Evolutionary conservation across 2,113 vertebrate genomes (phyloP), one percentile per base, ranked within the genome.

Genomic region (Rhizomys pruinosus): DNA sequence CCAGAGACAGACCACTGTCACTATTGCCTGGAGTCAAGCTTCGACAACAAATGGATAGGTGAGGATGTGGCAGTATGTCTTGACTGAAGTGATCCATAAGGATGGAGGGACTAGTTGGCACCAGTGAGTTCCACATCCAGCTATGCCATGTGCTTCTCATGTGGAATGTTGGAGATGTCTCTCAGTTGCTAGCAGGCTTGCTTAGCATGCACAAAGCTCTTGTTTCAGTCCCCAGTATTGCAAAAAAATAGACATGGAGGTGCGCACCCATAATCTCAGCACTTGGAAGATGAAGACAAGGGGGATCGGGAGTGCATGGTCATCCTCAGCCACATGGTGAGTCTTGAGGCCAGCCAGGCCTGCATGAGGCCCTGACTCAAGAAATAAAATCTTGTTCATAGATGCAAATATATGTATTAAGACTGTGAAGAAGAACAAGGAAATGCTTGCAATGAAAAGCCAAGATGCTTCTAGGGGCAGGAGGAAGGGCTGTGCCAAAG

Each of bases 91-190:
- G 9, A 79, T 52, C 52, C 77, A 59, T 19, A 78, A 32, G 44
- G 17, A 78, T 57, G 57, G 76, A 78, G 76, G 32, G 32, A 37
- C 39, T 9, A 39, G 37, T 72, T 72, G 69, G 20, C 39, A 72
- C 37, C 11, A 11, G 11, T 15, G 55, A 42, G 19, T 42, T 47
- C 44, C 23, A 8, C 22, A 17, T 3, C 47, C 37, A 1, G 20
- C n/a, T 57, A 25, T 16, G 20, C 10, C 5, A 0, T 61, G 34
- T 23, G 15, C 6, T 37, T 19, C 15, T 7, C 12, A 8, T 55
- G 7, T 71, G 27, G 42, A 57, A 22, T 9, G 8, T 25, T 61
- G 25, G 37, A 55, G 39, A 2, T 81, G 27, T 63, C 39, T 1
- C 37, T 81, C 42, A 29, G 15, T 63, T 61, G 13, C 55, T 61